Percentiles rank a stretch among this genome's conserved stretches.
Evolutionary conservation across 53 echinoderm and acorn worm genomes (phyloP).

Genomic region (Astropecten irregularis): DNA sequence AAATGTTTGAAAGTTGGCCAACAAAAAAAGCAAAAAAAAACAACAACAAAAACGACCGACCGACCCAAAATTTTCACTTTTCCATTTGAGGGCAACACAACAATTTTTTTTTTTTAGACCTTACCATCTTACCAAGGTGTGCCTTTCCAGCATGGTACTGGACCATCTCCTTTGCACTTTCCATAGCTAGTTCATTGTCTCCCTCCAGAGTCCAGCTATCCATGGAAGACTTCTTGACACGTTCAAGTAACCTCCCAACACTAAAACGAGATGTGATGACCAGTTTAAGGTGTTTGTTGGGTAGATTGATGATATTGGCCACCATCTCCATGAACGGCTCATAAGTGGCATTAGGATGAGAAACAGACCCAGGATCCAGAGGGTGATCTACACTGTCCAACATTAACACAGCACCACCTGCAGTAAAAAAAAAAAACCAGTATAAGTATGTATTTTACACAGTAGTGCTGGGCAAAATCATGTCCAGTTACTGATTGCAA

Average conservation of each 20-base stretch:
- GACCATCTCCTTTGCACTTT: conserved; percentile 82
- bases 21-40: too few species aligned
- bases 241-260: conserved; percentile 61
- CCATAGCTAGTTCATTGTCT: conserved; percentile 79
- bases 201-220: conserved; percentile 63
- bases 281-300: conserved; percentile 74
- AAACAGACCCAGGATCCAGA: conserved; percentile 70
- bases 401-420: conserved; percentile 82
- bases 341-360: conserved; percentile 61
- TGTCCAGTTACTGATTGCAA: too few species aligned
- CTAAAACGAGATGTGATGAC: conserved; percentile 84
- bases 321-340: conserved; percentile 64
- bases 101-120: too few species aligned
- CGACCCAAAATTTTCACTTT: too few species aligned
- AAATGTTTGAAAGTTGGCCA: too few species aligned
- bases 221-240: background rate
- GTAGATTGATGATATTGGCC: conserved; percentile 71
- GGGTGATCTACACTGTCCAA: conserved; percentile 94
- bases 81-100: too few species aligned
- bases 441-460: background rate
- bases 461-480: too few species aligned
- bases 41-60: too few species aligned
- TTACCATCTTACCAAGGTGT: conserved; percentile 1
- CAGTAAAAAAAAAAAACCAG: background rate
- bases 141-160: conserved; percentile 79